Conservation (phyloP, 2,888 invertebrate genomes). For the Diaphora mendica region DNA sequence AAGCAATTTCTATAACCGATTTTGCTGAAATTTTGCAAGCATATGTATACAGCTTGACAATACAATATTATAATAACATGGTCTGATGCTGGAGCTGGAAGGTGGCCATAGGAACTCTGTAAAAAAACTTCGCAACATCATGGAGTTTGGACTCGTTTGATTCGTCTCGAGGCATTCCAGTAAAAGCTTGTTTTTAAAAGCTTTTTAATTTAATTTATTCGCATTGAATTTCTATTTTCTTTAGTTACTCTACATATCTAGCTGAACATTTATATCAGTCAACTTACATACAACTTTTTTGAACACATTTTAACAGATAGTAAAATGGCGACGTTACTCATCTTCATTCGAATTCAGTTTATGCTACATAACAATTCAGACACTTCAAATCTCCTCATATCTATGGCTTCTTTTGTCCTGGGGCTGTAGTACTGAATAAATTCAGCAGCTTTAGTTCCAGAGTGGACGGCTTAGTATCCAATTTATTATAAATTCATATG, state of each 20-base stretch:
- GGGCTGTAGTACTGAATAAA: constrained; percentile 58
- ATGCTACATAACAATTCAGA: neutral
- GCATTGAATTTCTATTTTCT: neutral
- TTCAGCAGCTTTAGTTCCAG: constrained; percentile 46
- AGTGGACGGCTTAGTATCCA: constrained; percentile 56
- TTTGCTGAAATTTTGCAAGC: no score
- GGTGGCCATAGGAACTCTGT: no score
- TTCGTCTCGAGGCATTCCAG: no score
- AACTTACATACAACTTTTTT: neutral
- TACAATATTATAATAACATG: no score
- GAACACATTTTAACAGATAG: neutral
- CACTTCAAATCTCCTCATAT: constrained; percentile 31
- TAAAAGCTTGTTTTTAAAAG: no score
- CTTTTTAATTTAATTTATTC: no score
- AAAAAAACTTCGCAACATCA: no score
- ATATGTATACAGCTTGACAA: no score
- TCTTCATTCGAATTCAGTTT: neutral
- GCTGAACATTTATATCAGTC: neutral
- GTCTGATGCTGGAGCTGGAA: no score
- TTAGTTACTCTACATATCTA: no score
- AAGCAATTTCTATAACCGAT: no score
- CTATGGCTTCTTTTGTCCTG: constrained; percentile 32
- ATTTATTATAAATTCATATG: constrained; percentile 70
- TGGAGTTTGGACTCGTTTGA: no score
- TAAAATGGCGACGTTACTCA: neutral